phyloP scores from a whole-genome alignment of 2,113 vertebrate species.

The Heteronetta atricapilla region DNA sequence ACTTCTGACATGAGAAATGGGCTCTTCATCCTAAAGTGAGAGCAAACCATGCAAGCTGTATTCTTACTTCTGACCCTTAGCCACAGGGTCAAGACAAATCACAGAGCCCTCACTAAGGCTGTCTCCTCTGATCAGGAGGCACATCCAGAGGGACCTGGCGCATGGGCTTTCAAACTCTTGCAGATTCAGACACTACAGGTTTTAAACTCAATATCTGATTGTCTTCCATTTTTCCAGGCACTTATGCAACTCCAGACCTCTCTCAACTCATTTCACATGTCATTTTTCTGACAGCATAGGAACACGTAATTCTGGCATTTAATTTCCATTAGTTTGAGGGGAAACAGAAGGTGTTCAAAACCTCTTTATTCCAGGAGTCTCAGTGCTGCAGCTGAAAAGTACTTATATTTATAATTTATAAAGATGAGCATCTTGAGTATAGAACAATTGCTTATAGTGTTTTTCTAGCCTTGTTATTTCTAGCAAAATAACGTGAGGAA shows the following conservation, averaged over 20 bases:
- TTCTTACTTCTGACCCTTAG: background rate
- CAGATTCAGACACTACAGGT: background rate
- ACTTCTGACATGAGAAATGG: background rate
- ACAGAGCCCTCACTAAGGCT: background rate
- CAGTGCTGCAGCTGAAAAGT: background rate
- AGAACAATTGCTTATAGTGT: background rate
- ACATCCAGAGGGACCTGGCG: background rate
- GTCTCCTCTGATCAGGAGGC: background rate
- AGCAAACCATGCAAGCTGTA: background rate
- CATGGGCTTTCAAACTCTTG: background rate
- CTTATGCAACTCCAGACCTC: background rate
- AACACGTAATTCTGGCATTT: background rate
- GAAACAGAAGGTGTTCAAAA: background rate
- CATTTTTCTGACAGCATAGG: background rate
- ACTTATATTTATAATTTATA: background rate
- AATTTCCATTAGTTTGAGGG: background rate
- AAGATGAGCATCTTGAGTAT: background rate
- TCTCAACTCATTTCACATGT: background rate
- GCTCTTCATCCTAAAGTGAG: background rate
- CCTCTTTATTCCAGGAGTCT: background rate
- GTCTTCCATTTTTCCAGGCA: background rate
- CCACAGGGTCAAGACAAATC: background rate
- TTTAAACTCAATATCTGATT: background rate
- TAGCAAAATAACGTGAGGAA: conserved; percentile 10
- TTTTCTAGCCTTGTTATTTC: conserved; percentile 10